Conservation (phyloP, 1,140 invertebrate genomes). For the Cheumatopsyche charites region DNA sequence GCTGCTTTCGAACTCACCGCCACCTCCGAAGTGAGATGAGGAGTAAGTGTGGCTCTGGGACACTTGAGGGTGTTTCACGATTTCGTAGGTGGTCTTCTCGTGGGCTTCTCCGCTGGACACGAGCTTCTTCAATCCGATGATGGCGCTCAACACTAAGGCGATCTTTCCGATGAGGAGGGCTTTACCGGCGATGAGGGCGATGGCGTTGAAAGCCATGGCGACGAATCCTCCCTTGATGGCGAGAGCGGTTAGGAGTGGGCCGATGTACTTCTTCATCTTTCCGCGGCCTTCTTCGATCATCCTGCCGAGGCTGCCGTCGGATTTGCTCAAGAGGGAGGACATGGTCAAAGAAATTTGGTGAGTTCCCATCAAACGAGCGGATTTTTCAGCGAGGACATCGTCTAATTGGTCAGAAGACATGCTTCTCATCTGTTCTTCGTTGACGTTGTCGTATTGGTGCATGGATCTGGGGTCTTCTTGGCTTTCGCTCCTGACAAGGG, state of each 20-base stretch:
- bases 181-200: conserved; percentile 74
- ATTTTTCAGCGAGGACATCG: conserved; percentile 63
- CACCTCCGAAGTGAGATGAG: conserved; percentile 71
- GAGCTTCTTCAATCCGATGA: conserved; percentile 78
- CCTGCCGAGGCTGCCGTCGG: conserved; percentile 51
- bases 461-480: conserved; percentile 57
- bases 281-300: conserved; percentile 63
- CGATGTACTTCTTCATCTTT: conserved; percentile 64
- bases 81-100: conserved; percentile 83
- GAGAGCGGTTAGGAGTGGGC: conserved; percentile 66
- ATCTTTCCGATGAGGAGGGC: conserved; percentile 77
- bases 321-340: conserved; percentile 51
- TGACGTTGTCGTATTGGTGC: conserved; percentile 57
- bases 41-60: conserved; percentile 78
- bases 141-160: conserved; percentile 74
- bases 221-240: conserved; percentile 73
- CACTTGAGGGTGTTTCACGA: conserved; percentile 83
- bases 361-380: conserved; percentile 65
- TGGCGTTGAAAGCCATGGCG: conserved; percentile 74
- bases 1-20: conserved; percentile 65
- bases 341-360: conserved; percentile 67
- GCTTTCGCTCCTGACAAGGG: conserved; percentile 57
- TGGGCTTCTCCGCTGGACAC: conserved; percentile 65
- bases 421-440: conserved; percentile 62
- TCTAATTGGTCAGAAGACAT: conserved; percentile 60